Base-by-base conservation (phyloP, 2,797 vertebrate genomes). In the Myotis vivesi region DNA sequence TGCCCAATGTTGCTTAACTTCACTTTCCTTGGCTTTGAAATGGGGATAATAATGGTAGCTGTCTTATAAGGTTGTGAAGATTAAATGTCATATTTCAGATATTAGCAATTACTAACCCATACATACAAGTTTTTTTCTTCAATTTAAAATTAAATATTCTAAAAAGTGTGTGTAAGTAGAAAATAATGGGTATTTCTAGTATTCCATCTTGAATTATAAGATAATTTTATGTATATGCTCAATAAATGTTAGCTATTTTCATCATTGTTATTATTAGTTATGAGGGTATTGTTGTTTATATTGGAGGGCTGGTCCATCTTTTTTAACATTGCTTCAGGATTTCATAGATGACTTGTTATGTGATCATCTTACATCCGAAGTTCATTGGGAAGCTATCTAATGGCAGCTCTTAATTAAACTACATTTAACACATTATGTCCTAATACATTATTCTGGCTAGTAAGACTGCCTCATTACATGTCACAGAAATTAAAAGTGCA, bases 371-470 rank as follows among this genome's bases (percentile, higher is more conserved):
- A 83, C 10, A 36, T 75, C 64, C 19, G 33, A 90, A 95, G 57
- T 96, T 93, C 90, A 90, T 12, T 81, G 73, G 85, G 85, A 97
- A 86, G 76, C 41, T 89, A 33, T 69, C 69, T 95, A 94, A 87
- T 90, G 89, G 64, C 36, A 72, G 69, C 4, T 95, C 85, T 95
- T 95, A 87, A 95, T 97, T 96, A 90, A 95, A 93, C 73, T 59
- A 86, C 69, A 73, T 93, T 92, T 96, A 96, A 86, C 77, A 90
- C 28, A 28, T 90, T 93, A 95, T 59, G 75, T 95, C 86, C 95
- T 96, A 96, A 92, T 95, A 95, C 96, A 96, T 95, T 92, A 92
- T 85, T 91, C 85, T 72, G 75, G 73, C 69, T 80, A 69, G 89
- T 92, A 77, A 96, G 81, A 92, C 10, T 86, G 81, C 76, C 69